A percentile compares a stretch with the other conserved stretches of the same genome.
These are phyloP conservation scores for Zaprionus ghesquierei DNA, from an alignment of 1,140 invertebrate species.

Conservation along the genomic window DNA sequence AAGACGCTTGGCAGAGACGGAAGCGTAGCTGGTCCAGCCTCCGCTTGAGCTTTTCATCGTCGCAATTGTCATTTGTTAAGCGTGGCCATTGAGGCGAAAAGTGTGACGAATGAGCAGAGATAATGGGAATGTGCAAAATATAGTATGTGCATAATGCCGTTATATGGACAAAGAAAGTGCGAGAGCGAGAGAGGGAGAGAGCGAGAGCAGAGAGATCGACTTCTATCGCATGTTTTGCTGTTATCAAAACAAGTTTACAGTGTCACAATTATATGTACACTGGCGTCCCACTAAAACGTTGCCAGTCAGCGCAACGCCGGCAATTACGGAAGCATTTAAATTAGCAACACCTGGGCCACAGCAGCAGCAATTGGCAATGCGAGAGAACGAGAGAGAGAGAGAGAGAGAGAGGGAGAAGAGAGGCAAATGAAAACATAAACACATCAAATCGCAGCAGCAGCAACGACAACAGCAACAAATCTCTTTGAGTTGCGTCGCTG, in stretches of 20 bases:
- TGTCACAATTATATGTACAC: constrained; percentile 20
- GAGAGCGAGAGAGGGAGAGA: neutral
- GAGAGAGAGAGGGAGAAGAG: neutral
- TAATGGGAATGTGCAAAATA: constrained; percentile 47
- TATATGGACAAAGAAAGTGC: constrained; percentile 9
- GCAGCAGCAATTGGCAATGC: constrained; percentile 56
- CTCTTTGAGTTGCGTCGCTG: constrained; percentile 59
- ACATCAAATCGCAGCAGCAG: constrained; percentile 67
- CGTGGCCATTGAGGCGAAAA: constrained; percentile 62
- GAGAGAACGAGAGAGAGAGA: constrained; percentile 9
- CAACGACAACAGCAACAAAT: constrained; percentile 55
- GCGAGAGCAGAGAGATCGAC: constrained; percentile 24
- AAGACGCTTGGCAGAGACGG: constrained; percentile 11
- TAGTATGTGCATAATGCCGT: constrained; percentile 19
- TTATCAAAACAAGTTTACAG: constrained; percentile 44
- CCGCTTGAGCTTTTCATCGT: neutral
- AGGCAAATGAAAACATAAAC: constrained; percentile 57
- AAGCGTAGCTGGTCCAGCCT: constrained; percentile 37
- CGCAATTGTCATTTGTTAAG: constrained; percentile 59
- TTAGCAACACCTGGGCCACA: constrained; percentile 70
- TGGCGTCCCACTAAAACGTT: constrained; percentile 3
- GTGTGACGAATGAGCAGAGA: constrained; percentile 63
- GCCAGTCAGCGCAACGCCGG: constrained; percentile 18
- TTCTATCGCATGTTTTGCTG: constrained; percentile 20
- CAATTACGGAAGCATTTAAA: constrained; percentile 72